phyloP scores from a whole-genome alignment of 2,888 invertebrate species.

The Lissocephala sabroskyi region DNA sequence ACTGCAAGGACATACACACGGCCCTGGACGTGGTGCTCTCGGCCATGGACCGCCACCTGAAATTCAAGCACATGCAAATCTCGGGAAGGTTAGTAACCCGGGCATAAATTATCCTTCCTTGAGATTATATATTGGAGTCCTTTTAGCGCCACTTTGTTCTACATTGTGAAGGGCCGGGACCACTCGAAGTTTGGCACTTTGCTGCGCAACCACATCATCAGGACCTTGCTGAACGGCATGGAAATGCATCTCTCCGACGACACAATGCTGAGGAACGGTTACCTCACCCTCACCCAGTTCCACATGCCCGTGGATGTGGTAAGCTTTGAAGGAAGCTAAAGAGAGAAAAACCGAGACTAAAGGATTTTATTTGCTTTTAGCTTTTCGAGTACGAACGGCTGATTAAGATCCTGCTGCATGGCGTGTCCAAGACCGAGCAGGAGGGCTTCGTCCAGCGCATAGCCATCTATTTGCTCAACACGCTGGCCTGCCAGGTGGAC shows the following conservation, averaged over 20 bases:
- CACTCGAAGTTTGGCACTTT: constrained; percentile 81
- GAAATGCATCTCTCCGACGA: constrained; percentile 87
- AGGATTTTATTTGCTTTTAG: constrained; percentile 73
- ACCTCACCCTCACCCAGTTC: constrained; percentile 94
- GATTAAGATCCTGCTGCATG: constrained; percentile 86
- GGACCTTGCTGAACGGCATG: constrained; percentile 90
- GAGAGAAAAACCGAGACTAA: too few species aligned
- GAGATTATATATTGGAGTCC: too few species aligned
- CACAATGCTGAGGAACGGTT: constrained; percentile 97
- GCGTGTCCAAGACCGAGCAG: constrained; percentile 85
- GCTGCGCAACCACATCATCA: constrained; percentile 85
- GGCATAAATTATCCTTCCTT: not conserved
- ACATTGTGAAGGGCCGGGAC: constrained; percentile 92
- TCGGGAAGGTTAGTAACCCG: constrained; percentile 81
- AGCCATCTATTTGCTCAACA: constrained; percentile 94
- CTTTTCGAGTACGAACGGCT: constrained; percentile 91
- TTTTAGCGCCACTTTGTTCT: constrained; percentile 95
- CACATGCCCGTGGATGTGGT: constrained; percentile 96
- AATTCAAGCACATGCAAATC: constrained; percentile 93
- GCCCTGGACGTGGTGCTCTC: constrained; percentile 87
- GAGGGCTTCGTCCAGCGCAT: constrained; percentile 95
- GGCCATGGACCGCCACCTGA: constrained; percentile 90
- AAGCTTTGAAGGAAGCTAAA: too few species aligned
- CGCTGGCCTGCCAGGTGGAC: constrained; percentile 96
- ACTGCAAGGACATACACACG: constrained; percentile 82